Evolutionary conservation across 2,888 invertebrate species (phyloP), one percentile per base, ranked within the genome.

Genomic region (Sturmia bella): DNA sequence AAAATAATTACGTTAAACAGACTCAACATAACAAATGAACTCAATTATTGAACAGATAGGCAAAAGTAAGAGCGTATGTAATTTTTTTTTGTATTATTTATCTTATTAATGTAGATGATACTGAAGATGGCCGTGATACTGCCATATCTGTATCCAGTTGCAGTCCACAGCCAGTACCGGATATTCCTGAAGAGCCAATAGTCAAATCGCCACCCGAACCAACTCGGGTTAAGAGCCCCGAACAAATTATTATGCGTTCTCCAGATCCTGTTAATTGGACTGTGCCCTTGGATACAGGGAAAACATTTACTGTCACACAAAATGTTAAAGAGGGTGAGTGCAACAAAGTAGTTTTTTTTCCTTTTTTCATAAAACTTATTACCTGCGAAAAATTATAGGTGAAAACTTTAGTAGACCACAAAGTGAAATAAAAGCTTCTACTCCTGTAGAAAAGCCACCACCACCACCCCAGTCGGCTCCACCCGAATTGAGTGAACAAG

Each of bases 211-310:
- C 97, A 0, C 97, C 97, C 57, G 97, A 98, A 89, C 97, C 97
- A 54, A 98, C 97, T 56, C 92, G 97, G 87, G 97, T 97, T 82
- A 98, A 97, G 91, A 97, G 97, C 12, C 97, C 97, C 0, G 97
- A 97, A 89, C 96, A 97, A 91, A 96, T 97, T 91, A 94, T 97
- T 90, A 96, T 97, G 95, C 93, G 96, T 85, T 97, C 97, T 19
- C 97, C 97, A 13, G 97, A 97, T 92, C 97, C 97, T 66, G 97
- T 97, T 87, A 97, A 97, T 92, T 98, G 97, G 97, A 97, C 97
- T 64, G 97, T 97, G 81, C 97, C 97, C 70, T 93, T 97, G 88
- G 97, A 98, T 91, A 97, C 97, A 85, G 97, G 97, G 87, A 97
- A 97, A 92, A 97, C 96, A 48, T 97, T 97, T 91, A 97, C 97